Base-by-base conservation (phyloP, 2,888 invertebrate genomes). In the Archaeoteleia sp. region DNA sequence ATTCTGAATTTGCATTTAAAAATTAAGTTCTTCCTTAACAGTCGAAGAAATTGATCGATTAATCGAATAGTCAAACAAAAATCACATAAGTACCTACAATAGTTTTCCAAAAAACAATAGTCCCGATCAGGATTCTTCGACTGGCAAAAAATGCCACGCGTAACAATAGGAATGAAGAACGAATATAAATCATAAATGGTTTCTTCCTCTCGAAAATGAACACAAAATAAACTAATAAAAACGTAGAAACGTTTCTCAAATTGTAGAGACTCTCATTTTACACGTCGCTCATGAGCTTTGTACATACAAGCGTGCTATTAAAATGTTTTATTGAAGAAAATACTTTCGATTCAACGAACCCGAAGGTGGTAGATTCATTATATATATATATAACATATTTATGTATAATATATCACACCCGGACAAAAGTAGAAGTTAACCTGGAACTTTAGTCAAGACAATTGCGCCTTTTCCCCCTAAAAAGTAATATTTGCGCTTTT, bases 281-380 rank as follows among this genome's bases (percentile, higher is more conserved):
- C 46, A 39, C 43, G 37, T 20, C 29, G 6, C 46, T 46, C 43
- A 49, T n/a, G n/a, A 34, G 40, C 20, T 58, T 65, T 63, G 27
- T 63, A 67, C 66, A 62, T 66, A 66, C 51, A 62, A 67, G 58
- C 54, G 55, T 71, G 43, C 54, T 67, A 62, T 55, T 48, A 61
- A 57, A 42, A 62, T 35, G 37, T 29, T 13, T 45, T 55, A 43
- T 55, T 49, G 45, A 67, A 63, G 60, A 69, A 71, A 71, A 67
- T 67, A 67, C 53, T 67, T 27, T 63, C 35, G 48, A 49, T 55
- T 51, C 61, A 60, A 60, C 49, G 14, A 42, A 73, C 45, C 65
- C 55, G 43, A 51, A 46, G 15, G 45, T 42, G 35, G 13, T 39
- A 68, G 42, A 34, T 51, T 39, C 15, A 34, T 20, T 46, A 43